Conservation (phyloP, 2,113 vertebrate genomes). For the Coturnix japonica region DNA sequence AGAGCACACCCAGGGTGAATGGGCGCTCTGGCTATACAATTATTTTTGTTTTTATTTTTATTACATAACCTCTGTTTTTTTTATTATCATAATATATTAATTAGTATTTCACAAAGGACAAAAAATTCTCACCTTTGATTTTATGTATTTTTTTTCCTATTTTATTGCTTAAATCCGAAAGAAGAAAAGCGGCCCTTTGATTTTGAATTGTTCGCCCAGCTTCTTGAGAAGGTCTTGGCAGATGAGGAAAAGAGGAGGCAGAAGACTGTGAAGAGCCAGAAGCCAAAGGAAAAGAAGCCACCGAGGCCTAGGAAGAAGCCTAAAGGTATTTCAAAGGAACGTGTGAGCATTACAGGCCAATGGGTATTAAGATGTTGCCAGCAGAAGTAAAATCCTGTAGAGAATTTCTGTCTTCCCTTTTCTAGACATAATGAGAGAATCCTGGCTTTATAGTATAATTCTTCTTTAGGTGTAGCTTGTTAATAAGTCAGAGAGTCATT, state of each 20-base stretch:
- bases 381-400: accelerated
- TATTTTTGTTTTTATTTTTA: no score
- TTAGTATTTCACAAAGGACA: constrained; percentile 8
- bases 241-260: constrained; percentile 85
- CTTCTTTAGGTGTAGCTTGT: background rate
- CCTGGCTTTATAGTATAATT: background rate
- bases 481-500: background rate
- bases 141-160: background rate
- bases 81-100: background rate
- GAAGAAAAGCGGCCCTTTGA: constrained; percentile 92
- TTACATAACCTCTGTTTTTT: background rate
- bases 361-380: background rate
- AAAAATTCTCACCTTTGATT: background rate
- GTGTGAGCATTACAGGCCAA: background rate
- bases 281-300: constrained; percentile 69
- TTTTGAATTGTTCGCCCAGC: constrained; percentile 90
- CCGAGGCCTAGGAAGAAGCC: constrained; percentile 65
- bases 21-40: no score
- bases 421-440: background rate
- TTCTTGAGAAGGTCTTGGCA: constrained; percentile 89
- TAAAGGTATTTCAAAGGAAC: constrained; percentile 71
- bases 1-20: no score
- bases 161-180: constrained; percentile 66
- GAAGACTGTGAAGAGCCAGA: constrained; percentile 74
- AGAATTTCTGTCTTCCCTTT: background rate